Percentiles rank a stretch among this genome's conserved stretches.
Evolutionary conservation across 2,888 invertebrate species (phyloP).

Genomic region (Stenotaenia linearis): DNA sequence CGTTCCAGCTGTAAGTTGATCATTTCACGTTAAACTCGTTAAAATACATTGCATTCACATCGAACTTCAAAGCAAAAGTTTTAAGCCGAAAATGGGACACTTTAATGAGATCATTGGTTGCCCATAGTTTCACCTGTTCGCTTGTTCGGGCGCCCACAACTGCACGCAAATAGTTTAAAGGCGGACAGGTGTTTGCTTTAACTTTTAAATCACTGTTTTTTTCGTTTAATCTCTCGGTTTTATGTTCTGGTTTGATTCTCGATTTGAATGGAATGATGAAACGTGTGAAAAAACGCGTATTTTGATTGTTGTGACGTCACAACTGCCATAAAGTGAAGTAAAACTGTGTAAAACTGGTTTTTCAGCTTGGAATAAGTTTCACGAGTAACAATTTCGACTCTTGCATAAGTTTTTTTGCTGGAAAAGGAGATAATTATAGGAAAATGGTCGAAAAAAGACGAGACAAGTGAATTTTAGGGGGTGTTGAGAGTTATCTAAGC

Average conservation of each 20-base stretch:
- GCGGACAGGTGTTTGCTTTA: not conserved
- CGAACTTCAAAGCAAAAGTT: not conserved
- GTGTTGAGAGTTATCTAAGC: too few relatives aligned
- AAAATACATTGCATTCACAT: not conserved
- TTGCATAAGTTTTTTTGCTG: too few relatives aligned
- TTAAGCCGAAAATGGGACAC: not conserved
- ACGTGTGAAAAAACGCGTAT: not conserved
- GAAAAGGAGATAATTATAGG: too few relatives aligned
- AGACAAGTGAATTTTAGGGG: too few relatives aligned
- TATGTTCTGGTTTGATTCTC: not conserved
- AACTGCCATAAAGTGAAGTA: not conserved
- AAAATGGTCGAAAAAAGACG: too few relatives aligned
- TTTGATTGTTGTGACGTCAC: not conserved
- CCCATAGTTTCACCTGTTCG: not conserved
- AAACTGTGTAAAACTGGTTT: not conserved
- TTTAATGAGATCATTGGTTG: not conserved
- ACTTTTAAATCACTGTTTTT: not conserved
- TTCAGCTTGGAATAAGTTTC: not conserved
- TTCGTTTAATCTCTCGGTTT: not conserved
- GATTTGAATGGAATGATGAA: not conserved
- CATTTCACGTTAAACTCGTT: not conserved
- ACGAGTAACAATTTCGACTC: not conserved
- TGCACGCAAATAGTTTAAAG: not conserved
- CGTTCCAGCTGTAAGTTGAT: not conserved
- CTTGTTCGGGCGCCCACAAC: not conserved